Evolutionary conservation across 1,140 invertebrate species (phyloP).

Genomic region (Agraylea sexmaculata): DNA sequence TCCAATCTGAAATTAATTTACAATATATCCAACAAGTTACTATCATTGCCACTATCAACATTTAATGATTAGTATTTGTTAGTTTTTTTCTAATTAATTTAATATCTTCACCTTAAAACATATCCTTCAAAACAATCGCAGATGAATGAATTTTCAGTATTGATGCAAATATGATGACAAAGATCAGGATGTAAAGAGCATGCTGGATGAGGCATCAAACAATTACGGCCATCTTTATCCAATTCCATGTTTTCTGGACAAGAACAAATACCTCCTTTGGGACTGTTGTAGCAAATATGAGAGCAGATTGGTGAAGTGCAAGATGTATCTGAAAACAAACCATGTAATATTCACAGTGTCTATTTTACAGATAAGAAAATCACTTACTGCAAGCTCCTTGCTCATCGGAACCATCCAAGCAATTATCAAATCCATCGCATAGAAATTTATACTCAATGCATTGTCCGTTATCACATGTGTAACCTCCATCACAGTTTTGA

Average conservation of each 20-base stretch:
- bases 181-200: constrained; percentile 18
- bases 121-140: constrained; percentile 74
- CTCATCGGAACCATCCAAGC: constrained; percentile 54
- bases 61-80: not conserved
- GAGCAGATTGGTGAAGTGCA: constrained; percentile 46
- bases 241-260: constrained; percentile 51
- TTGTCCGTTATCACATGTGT: constrained; percentile 45
- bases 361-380: not conserved
- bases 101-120: constrained; percentile 38
- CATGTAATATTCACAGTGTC: not conserved
- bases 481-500: constrained; percentile 35
- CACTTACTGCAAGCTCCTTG: constrained; percentile 42
- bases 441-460: constrained; percentile 49
- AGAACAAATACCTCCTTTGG: constrained; percentile 55
- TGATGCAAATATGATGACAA: constrained; percentile 38
- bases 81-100: not conserved
- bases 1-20: constrained; percentile 39
- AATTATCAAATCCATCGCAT: constrained; percentile 57
- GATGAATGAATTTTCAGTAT: constrained; percentile 29
- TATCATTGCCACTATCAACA: not conserved
- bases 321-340: constrained; percentile 42
- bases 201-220: constrained; percentile 21
- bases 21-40: constrained; percentile 4
- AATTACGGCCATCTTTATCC: constrained; percentile 36
- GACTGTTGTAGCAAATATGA: constrained; percentile 52